Conservation (phyloP, 2,113 vertebrate genomes). For the Hippotragus niger region DNA sequence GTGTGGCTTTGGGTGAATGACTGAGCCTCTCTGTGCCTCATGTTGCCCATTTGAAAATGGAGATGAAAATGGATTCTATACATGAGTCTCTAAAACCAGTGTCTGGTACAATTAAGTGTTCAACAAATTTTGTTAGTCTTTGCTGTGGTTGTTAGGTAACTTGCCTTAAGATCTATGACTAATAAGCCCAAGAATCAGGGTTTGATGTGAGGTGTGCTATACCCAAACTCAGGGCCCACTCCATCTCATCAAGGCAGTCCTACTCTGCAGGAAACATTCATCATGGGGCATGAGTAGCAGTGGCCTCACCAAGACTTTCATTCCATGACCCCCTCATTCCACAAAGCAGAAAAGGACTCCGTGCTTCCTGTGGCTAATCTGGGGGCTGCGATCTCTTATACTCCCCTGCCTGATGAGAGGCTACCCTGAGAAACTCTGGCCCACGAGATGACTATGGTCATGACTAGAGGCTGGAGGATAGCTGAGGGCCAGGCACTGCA, state of each 20-base stretch:
- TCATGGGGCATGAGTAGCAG: rapidly evolving
- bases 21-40: neutral
- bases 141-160: neutral
- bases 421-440: neutral
- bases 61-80: neutral
- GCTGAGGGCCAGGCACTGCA: neutral
- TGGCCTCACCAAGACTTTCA: neutral
- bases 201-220: neutral
- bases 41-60: neutral
- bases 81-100: neutral
- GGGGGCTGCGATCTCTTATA: neutral
- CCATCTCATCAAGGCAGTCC: neutral
- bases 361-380: rapidly evolving
- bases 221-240: rapidly evolving
- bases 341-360: neutral
- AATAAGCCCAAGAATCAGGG: neutral
- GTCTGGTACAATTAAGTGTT: neutral
- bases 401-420: neutral
- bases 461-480: neutral
- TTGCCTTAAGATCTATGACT: neutral
- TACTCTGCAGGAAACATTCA: neutral
- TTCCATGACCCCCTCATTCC: neutral
- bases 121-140: neutral
- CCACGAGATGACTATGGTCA: no score
- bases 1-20: neutral